Base-by-base conservation (phyloP, 1,140 invertebrate genomes). In the Drosophila virilis region DNA sequence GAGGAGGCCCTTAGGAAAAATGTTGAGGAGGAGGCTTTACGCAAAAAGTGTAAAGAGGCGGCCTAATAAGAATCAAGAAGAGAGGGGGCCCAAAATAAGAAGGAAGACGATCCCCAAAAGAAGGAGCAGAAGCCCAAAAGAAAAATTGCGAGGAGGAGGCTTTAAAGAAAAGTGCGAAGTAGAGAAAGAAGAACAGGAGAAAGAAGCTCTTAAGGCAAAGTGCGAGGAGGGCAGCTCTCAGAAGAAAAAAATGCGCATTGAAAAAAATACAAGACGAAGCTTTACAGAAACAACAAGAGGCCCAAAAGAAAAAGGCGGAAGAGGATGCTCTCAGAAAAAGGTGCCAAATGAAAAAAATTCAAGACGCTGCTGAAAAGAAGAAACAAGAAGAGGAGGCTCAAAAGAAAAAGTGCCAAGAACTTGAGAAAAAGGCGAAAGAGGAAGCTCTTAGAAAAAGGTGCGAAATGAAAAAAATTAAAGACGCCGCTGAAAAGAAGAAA, bases 401-500 rank as follows among this genome's bases (percentile, higher is more conserved):
- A 46, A 46, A 28, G 35, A 17, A 60, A 48, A 37, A 67, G 15
- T 28, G 38, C 3, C 9, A 62, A n/a, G n/a, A n/a, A n/a, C n/a
- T n/a, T n/a, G n/a, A n/a, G n/a, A n/a, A n/a, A n/a, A n/a, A n/a
- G n/a, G n/a, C n/a, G n/a, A n/a, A n/a, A 35, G 7, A 22, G 10
- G 0, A 55, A 33, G 28, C 40, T 15, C n/a, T 12, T 54, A 13
- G n/a, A 35, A 28, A 28, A 5, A 28, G 22, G n/a, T n/a, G n/a
- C n/a, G n/a, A n/a, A n/a, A n/a, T n/a, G n/a, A n/a, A n/a, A n/a
- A n/a, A n/a, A n/a, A n/a, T n/a, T n/a, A n/a, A n/a, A n/a, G n/a
- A n/a, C n/a, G n/a, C n/a, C n/a, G n/a, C n/a, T n/a, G n/a, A n/a
- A n/a, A n/a, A n/a, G n/a, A n/a, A n/a, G n/a, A n/a, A n/a, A n/a